A percentile compares a stretch with the other conserved stretches of the same genome.
Evolutionary conservation across 2,113 vertebrate genomes (phyloP).

Genomic region (Chitala chitala): DNA sequence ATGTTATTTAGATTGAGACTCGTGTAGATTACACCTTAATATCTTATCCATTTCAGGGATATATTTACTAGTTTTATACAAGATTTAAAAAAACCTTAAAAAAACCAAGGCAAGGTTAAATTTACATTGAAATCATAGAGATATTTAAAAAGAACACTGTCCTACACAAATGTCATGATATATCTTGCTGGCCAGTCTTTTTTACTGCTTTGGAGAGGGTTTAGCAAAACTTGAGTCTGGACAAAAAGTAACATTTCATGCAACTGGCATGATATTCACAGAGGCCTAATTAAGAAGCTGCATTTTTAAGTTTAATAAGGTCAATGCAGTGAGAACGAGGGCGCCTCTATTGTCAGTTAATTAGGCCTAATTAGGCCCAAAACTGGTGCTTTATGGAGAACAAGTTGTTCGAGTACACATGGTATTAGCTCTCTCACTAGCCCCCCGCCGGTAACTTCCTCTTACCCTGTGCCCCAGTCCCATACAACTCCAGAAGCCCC

Average conservation of each 20-base stretch:
- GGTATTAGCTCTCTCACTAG: not conserved
- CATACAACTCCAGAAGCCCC: not conserved
- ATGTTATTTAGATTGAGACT: not conserved
- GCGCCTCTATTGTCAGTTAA: conserved; percentile 17
- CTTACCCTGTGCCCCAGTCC: not conserved
- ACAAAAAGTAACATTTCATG: not conserved
- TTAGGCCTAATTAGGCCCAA: conserved; percentile 17
- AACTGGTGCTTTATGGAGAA: not conserved
- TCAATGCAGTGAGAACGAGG: conserved; percentile 8
- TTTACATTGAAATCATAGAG: too few species aligned
- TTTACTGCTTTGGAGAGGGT: too few species aligned
- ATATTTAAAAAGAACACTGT: too few species aligned
- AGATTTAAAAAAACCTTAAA: too few species aligned
- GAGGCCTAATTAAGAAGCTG: conserved; percentile 19
- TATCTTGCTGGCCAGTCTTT: too few species aligned
- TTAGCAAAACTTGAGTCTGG: not conserved
- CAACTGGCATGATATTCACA: not conserved
- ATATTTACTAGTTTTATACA: too few species aligned
- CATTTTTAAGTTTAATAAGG: conserved; percentile 14
- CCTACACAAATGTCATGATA: too few species aligned
- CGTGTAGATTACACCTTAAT: conserved; percentile 10
- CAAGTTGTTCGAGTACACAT: not conserved
- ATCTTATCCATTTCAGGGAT: not conserved
- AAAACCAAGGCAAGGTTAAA: too few species aligned
- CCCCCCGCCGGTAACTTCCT: not conserved